Evolutionary conservation across 2,888 invertebrate species (phyloP).

Genomic region (Drosophila suboccidentalis): DNA sequence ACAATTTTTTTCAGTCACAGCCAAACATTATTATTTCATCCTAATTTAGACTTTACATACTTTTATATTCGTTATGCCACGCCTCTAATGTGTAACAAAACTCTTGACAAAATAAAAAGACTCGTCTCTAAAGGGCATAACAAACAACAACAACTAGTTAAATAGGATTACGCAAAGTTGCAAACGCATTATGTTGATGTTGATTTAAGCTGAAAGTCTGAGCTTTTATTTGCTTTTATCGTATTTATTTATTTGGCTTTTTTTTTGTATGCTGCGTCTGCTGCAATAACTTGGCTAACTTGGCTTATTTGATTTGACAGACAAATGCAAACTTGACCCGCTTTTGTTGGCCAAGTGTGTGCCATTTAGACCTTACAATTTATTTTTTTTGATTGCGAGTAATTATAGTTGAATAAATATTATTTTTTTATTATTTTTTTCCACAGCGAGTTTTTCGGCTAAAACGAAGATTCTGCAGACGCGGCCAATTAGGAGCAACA

Average conservation of each 20-base stretch:
- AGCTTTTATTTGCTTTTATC: slow-evolving; percentile 53
- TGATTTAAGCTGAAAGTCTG: slow-evolving; percentile 55
- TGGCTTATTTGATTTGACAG: slow-evolving; percentile 47
- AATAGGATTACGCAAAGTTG: slow-evolving; percentile 73
- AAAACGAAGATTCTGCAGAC: slow-evolving; percentile 31
- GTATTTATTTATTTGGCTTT: slow-evolving; percentile 44
- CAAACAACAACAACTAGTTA: slow-evolving; percentile 37
- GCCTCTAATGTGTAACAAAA: neutral
- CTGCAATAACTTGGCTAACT: slow-evolving; percentile 48
- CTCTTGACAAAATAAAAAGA: neutral
- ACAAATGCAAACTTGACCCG: slow-evolving; percentile 71
- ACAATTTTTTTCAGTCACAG: no score
- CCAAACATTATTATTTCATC: no score
- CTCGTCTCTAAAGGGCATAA: slow-evolving; percentile 3
- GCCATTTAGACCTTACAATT: slow-evolving; percentile 17
- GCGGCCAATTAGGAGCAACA: slow-evolving; percentile 36
- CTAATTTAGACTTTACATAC: neutral
- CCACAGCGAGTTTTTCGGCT: neutral
- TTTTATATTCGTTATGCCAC: neutral
- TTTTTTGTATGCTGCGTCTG: slow-evolving; percentile 20
- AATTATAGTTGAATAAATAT: neutral
- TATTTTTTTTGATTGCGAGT: neutral
- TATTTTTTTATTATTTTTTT: neutral
- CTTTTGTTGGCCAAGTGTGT: slow-evolving; percentile 37
- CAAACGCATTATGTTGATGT: slow-evolving; percentile 69